Evolutionary conservation across 1,140 invertebrate genomes (phyloP).

Genomic region (Amyelois transitella): DNA sequence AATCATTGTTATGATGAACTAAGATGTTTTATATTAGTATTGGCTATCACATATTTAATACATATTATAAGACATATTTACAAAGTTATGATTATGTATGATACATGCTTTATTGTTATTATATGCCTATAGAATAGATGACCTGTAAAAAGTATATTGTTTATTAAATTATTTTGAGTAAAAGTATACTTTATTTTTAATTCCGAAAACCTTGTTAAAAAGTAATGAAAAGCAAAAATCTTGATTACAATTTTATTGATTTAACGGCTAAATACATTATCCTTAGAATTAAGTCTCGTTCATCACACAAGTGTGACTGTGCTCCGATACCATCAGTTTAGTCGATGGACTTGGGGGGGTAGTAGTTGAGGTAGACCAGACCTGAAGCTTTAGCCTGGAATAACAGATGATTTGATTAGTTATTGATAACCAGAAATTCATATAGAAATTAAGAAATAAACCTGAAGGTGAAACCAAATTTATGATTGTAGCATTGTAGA

Average conservation of each 20-base stretch:
- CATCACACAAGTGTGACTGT: neutral
- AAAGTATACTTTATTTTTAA: neutral
- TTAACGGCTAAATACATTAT: neutral
- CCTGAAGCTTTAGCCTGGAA: slow-evolving; percentile 75
- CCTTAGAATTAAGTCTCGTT: neutral
- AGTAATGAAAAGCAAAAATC: neutral
- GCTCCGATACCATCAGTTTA: slow-evolving; percentile 35
- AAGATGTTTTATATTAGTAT: too few species aligned
- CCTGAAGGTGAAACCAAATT: too few species aligned
- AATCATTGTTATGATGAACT: too few species aligned
- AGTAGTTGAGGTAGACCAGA: slow-evolving; percentile 76
- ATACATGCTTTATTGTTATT: too few species aligned
- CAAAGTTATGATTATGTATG: too few species aligned
- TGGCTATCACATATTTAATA: too few species aligned
- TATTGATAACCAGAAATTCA: too few species aligned
- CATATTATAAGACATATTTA: too few species aligned
- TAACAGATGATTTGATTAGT: neutral
- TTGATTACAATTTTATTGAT: neutral
- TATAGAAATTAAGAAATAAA: too few species aligned
- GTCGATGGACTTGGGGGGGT: slow-evolving; percentile 74
- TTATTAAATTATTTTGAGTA: slow-evolving; percentile 6
- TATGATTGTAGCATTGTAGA: too few species aligned
- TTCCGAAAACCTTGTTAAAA: neutral
- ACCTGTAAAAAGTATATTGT: neutral
- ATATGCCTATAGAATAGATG: too few species aligned